Evolutionary conservation across 53 echinoderm and acorn worm species (phyloP).

Genomic region (Patiria pectinifera): DNA sequence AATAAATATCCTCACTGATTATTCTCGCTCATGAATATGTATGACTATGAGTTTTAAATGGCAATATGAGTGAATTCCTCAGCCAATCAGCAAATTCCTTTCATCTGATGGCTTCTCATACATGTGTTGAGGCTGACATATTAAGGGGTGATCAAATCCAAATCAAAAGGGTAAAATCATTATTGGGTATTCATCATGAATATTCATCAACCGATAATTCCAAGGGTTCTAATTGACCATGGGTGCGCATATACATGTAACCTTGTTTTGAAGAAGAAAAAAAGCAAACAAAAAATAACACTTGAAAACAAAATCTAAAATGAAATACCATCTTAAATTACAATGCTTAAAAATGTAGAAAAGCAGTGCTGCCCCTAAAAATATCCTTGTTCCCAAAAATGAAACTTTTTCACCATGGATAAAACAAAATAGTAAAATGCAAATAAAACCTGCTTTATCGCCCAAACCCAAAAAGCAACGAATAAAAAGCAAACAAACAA

Average conservation of each 20-base stretch:
- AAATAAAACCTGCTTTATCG: not conserved
- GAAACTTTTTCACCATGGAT: not conserved
- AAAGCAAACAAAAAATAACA: not conserved
- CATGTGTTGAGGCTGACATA: not conserved
- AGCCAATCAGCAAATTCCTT: too few species aligned
- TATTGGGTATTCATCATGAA: not conserved
- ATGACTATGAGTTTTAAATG: not conserved
- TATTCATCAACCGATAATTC: not conserved
- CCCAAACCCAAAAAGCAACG: not conserved
- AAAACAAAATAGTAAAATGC: not conserved
- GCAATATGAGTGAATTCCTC: not conserved
- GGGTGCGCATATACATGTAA: not conserved
- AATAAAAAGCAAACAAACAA: not conserved
- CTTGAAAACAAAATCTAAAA: too few species aligned
- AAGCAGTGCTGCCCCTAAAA: not conserved
- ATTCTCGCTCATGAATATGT: not conserved
- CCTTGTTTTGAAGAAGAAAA: not conserved
- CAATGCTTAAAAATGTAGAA: not conserved
- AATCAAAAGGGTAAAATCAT: not conserved
- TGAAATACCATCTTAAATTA: too few species aligned
- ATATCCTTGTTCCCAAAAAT: not conserved
- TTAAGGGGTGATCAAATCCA: not conserved
- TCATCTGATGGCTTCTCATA: too few species aligned
- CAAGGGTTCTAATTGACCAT: not conserved
- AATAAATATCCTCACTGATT: not conserved